Base-by-base conservation (phyloP, 2,797 vertebrate genomes). In the Mus minutoides region DNA sequence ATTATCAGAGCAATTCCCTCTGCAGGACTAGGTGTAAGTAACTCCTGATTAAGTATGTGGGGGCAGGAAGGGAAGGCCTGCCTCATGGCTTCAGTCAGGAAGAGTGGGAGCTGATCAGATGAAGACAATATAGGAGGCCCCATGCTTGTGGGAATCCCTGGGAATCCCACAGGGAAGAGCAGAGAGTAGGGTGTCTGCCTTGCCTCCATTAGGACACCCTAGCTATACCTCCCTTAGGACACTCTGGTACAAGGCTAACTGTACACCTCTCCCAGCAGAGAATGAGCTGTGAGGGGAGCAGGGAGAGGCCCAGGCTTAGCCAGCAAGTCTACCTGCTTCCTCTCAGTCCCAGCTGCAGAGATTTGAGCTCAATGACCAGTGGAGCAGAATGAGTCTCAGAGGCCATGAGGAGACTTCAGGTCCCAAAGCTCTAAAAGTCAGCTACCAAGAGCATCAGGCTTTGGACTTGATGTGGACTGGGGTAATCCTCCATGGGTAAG, bases 1-100 rank as follows among this genome's bases (percentile, higher is more conserved):
- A 79, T 8, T 40, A 71, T 91, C 88, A 7, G 52, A 77, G 84
- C 76, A 80, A 77, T 62, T 95, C 91, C 94, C 87, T 94, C 54
- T 40, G 40, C 0, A 0, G 1, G 6, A 6, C 11, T 49, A 2
- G 0, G 9, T 24, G 10, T 46, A 37, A 56, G 90, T 12, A 43
- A 43, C 69, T 75, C n/a, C 56, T 2, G 73, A 43, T 52, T 37
- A 14, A 58, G 64, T 13, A 29, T 0, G 4, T 19, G 12, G 60
- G n/a, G 64, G 11, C 19, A 3, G 37, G 52, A 46, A 64, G n/a
- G 24, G 37, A 21, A 8, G 16, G 19, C 43, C 9, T 1, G 6
- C n/a, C 34, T 75, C 10, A 12, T 2, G 76, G 14, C 85, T 62
- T 49, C 19, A 17, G 49, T 60, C 17, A 75, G 17, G 86, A 19